Percentiles rank a stretch among this genome's conserved stretches.
These are phyloP conservation scores for Megalops atlanticus DNA, from an alignment of 2,113 vertebrate genomes.

Conservation along the genomic window DNA sequence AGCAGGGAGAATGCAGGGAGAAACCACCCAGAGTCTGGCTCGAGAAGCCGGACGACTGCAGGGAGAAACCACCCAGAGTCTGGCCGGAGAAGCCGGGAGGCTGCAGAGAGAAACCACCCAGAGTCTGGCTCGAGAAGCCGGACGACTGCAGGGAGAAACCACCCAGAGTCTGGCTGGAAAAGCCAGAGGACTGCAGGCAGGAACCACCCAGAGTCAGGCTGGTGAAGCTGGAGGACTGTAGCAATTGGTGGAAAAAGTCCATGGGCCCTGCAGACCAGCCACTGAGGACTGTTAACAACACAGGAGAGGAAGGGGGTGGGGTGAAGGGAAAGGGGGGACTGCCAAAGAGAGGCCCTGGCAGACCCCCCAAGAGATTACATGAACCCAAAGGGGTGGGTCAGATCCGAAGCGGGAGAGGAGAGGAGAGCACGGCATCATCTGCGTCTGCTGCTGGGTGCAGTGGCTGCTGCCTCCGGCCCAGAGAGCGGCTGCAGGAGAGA, in stretches of 20 bases:
- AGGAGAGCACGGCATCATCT: background rate
- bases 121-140: no score
- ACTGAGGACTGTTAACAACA: background rate
- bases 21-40: no score
- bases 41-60: no score
- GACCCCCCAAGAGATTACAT: background rate
- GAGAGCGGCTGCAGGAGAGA: constrained; percentile 10
- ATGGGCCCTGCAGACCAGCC: background rate
- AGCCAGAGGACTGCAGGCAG: background rate
- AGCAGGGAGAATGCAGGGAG: no score
- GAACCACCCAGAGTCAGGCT: no score
- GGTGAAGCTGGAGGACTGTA: background rate
- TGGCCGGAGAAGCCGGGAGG: no score
- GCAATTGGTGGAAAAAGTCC: background rate
- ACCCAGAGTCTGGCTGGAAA: no score
- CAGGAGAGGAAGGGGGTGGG: background rate
- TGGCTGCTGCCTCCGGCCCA: background rate
- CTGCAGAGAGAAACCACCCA: background rate
- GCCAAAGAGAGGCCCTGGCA: background rate
- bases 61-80: no score
- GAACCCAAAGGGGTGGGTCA: background rate
- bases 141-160: no score
- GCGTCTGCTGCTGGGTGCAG: no score
- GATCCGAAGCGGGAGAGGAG: background rate
- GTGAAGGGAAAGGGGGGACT: background rate